Percentiles rank a stretch among this genome's conserved stretches.
Conservation (phyloP, 2,797 vertebrate genomes). For the Percopsis omiscomaycus region DNA sequence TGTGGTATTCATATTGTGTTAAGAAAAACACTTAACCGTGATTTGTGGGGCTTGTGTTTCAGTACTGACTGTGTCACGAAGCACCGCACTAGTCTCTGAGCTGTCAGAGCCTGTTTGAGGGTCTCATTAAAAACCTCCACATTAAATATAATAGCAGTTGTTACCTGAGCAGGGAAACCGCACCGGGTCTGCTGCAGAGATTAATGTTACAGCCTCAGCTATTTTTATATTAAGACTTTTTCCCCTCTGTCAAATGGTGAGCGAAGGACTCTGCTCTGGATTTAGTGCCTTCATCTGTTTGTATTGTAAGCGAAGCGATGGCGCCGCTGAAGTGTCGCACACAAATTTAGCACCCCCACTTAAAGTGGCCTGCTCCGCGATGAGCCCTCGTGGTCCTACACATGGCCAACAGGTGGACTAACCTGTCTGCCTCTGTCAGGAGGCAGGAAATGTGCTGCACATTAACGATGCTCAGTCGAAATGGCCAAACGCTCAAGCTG, state of each 20-base stretch:
- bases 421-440: constrained; percentile 43
- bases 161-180: constrained; percentile 59
- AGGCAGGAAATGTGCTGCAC: constrained; percentile 43
- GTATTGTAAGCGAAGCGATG: constrained; percentile 30
- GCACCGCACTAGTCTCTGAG: constrained; percentile 40
- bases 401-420: constrained; percentile 58
- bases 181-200: constrained; percentile 46
- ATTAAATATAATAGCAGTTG: constrained; percentile 61
- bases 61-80: constrained; percentile 25
- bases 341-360: constrained; percentile 33
- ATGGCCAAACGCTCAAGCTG: constrained; percentile 48
- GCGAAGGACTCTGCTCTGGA: constrained; percentile 29
- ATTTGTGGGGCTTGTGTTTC: constrained; percentile 26
- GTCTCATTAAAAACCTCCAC: constrained; percentile 58
- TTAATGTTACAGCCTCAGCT: constrained; percentile 46
- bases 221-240: constrained; percentile 50
- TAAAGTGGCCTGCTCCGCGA: constrained; percentile 8
- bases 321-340: constrained; percentile 19
- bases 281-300: constrained; percentile 43
- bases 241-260: constrained; percentile 38
- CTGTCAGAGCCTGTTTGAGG: constrained; percentile 55
- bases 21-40: constrained; percentile 25
- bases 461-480: constrained; percentile 38
- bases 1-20: constrained; percentile 23
- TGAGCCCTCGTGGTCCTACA: constrained; percentile 35